Evolutionary conservation across 2,797 vertebrate species (phyloP).

Genomic region (Telmatherina bonti): DNA sequence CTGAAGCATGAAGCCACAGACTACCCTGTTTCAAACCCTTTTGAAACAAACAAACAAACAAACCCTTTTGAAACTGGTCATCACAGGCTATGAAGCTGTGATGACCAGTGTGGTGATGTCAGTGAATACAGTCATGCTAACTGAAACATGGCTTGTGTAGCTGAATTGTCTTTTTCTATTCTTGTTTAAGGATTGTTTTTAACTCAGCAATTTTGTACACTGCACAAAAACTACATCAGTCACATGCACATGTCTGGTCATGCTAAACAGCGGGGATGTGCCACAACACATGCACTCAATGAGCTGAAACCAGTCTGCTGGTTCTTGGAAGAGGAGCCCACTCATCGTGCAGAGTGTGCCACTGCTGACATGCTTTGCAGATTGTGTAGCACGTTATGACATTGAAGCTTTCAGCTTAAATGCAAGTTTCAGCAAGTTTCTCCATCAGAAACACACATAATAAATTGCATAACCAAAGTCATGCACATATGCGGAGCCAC

Average conservation of each 20-base stretch:
- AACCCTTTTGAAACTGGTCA: too few species aligned
- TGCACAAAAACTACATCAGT: conserved; percentile 13
- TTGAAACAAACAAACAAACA: too few species aligned
- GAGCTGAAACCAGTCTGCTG: conserved; percentile 25
- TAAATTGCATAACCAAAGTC: conserved; percentile 7
- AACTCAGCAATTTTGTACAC: not conserved
- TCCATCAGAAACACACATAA: conserved; percentile 2
- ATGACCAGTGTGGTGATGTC: too few species aligned
- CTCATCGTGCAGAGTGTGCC: conserved; percentile 28
- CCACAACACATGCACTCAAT: conserved; percentile 6
- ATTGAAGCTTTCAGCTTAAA: conserved; percentile 27
- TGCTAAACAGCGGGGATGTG: conserved; percentile 15
- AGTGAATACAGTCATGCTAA: not conserved
- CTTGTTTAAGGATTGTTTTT: not conserved
- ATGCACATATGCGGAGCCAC: conserved; percentile 3
- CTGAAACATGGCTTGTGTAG: too few species aligned
- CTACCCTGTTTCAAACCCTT: too few species aligned
- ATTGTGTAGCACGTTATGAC: conserved; percentile 42
- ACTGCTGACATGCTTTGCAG: conserved; percentile 45
- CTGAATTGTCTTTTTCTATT: not conserved
- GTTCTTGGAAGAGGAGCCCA: conserved; percentile 41
- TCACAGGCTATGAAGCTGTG: too few species aligned
- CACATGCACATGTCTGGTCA: conserved; percentile 4
- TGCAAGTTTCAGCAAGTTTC: too few species aligned
- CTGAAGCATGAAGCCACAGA: conserved; percentile 16